Evolutionary conservation across 2,113 vertebrate species (phyloP).

Genomic region (Heteronetta atricapilla): DNA sequence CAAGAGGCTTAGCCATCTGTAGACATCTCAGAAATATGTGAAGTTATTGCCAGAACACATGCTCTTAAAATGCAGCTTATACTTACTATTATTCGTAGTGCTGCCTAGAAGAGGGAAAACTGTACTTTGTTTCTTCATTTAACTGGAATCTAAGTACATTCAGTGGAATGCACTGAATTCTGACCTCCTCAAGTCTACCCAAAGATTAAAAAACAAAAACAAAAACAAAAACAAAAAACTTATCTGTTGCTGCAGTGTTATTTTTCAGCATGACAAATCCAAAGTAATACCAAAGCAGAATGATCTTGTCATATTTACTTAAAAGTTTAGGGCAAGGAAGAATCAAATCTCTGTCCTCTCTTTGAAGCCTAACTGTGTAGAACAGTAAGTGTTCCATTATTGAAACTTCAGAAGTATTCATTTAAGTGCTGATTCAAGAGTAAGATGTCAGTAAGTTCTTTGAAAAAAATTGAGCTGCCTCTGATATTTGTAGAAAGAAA

Average conservation of each 20-base stretch:
- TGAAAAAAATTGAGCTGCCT: not conserved
- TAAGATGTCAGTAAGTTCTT: not conserved
- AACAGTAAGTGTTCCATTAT: not conserved
- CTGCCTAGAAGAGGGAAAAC: conserved; percentile 40
- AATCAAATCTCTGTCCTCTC: not conserved
- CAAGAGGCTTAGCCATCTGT: not conserved
- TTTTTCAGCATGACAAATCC: not conserved
- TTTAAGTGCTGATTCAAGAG: not conserved
- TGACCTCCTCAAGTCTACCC: conserved; percentile 6
- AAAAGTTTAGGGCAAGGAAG: not conserved
- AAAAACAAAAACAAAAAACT: not conserved
- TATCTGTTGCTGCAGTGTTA: not conserved
- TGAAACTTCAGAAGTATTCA: not conserved
- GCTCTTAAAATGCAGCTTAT: not conserved
- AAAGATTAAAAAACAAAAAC: not conserved
- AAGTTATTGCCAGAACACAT: not conserved
- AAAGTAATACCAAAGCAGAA: not conserved
- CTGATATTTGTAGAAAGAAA: not conserved
- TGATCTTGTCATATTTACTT: not conserved
- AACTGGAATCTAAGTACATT: not conserved
- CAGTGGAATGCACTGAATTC: conserved; percentile 10
- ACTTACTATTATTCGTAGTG: not conserved
- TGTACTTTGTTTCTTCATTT: not conserved
- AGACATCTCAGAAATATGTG: not conserved
- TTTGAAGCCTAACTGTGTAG: not conserved